phyloP scores from a whole-genome alignment of 2,888 invertebrate species.

The Tuberolachnus salignus region DNA sequence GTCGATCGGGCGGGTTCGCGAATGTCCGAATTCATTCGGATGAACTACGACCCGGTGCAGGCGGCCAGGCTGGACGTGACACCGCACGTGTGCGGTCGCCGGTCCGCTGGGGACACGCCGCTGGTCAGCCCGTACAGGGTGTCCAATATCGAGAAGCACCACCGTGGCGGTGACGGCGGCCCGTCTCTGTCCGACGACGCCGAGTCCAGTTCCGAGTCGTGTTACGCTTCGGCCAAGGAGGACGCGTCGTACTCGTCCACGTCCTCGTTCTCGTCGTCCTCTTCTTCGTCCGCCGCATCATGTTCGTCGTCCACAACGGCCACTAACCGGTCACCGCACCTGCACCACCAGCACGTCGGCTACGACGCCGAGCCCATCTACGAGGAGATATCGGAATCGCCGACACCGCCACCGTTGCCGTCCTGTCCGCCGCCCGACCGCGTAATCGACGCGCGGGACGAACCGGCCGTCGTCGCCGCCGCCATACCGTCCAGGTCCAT shows the following conservation, averaged over 20 bases:
- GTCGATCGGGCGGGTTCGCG: constrained; percentile 59
- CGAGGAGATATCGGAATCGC: constrained; percentile 63
- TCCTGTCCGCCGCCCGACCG: constrained; percentile 76
- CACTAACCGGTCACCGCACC: constrained; percentile 66
- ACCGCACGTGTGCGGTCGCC: constrained; percentile 76
- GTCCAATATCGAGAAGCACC: constrained; percentile 53
- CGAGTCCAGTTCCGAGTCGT: constrained; percentile 51
- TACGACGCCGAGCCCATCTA: constrained; percentile 80
- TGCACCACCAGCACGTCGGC: constrained; percentile 60
- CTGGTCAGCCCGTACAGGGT: constrained; percentile 59
- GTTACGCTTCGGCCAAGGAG: constrained; percentile 48
- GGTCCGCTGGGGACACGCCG: constrained; percentile 58
- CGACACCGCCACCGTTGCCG: constrained; percentile 75
- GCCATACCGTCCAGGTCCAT: constrained; percentile 67
- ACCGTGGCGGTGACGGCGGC: neutral
- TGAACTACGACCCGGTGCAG: constrained; percentile 71
- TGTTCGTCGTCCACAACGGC: constrained; percentile 24
- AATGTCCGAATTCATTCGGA: constrained; percentile 57
- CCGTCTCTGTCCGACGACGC: constrained; percentile 38
- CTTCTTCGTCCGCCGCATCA: constrained; percentile 55
- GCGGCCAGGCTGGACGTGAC: constrained; percentile 76
- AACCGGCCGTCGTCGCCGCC: constrained; percentile 62
- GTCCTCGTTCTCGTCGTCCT: constrained; percentile 56
- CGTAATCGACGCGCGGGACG: constrained; percentile 64
- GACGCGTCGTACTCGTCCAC: constrained; percentile 55